These are phyloP conservation scores for Atrina japonica DNA, from an alignment of 2,888 invertebrate genomes.

Conservation along the genomic window DNA sequence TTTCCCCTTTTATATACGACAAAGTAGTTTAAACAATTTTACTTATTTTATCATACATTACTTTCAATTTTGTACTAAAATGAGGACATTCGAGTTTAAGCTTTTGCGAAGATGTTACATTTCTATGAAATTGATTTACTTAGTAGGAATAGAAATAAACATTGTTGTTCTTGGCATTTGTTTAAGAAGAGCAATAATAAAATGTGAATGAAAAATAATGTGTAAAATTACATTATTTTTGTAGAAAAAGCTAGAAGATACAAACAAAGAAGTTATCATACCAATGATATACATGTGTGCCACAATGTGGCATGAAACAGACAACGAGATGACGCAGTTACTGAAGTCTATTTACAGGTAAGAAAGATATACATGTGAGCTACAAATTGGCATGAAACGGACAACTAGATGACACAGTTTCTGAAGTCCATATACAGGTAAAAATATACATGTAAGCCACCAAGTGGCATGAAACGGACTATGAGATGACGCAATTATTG, in stretches of 20 bases:
- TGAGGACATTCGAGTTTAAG: too few relatives aligned
- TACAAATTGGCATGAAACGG: too few relatives aligned
- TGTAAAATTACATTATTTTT: neutral
- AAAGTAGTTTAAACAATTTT: too few relatives aligned
- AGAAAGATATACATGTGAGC: neutral
- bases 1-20: too few relatives aligned
- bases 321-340: slow-evolving; percentile 78
- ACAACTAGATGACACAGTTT: slow-evolving; percentile 1
- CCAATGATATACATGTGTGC: slow-evolving; percentile 79
- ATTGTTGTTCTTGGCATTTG: neutral
- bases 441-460: slow-evolving; percentile 79
- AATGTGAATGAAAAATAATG: too few relatives aligned
- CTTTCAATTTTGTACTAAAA: too few relatives aligned
- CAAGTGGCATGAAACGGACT: slow-evolving; percentile 80
- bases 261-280: slow-evolving; percentile 41
- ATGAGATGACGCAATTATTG: slow-evolving; percentile 79
- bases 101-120: too few relatives aligned
- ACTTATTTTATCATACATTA: too few relatives aligned
- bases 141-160: too few relatives aligned
- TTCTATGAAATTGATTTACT: too few relatives aligned
- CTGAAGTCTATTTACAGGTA: slow-evolving; percentile 78
- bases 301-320: slow-evolving; percentile 80
- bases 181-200: too few relatives aligned
- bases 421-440: slow-evolving; percentile 58
- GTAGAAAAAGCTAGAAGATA: neutral